Evolutionary conservation across 2,888 invertebrate genomes (phyloP).

Genomic region (Limnephilus lunatus): DNA sequence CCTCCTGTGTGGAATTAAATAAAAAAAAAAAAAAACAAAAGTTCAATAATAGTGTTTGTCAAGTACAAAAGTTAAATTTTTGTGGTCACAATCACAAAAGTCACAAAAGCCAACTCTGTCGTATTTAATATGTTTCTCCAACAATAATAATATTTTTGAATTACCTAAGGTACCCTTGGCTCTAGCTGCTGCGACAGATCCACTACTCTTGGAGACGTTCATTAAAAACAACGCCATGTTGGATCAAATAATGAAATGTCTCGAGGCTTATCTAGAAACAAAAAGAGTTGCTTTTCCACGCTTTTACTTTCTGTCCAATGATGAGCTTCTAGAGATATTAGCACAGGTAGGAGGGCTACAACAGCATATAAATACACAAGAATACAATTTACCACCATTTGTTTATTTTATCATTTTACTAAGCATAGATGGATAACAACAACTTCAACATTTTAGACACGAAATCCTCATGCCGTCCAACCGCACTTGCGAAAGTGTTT

Average conservation of each 20-base stretch:
- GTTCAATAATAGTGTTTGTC: too few relatives aligned
- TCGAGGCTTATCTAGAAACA: conserved; percentile 92
- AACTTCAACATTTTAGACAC: conserved; percentile 76
- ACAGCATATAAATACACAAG: not conserved
- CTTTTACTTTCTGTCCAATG: conserved; percentile 94
- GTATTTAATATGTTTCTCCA: not conserved
- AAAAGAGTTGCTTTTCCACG: conserved; percentile 90
- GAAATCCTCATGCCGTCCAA: conserved; percentile 93
- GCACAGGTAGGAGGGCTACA: conserved; percentile 81
- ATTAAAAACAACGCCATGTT: conserved; percentile 86
- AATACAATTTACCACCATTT: not conserved
- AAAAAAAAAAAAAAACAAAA: too few relatives aligned
- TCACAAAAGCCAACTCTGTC: too few relatives aligned
- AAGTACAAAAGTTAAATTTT: too few relatives aligned
- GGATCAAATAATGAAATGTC: conserved; percentile 92
- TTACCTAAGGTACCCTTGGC: conserved; percentile 83
- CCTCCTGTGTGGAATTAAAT: too few relatives aligned
- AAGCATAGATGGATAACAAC: not conserved
- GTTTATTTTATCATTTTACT: too few relatives aligned
- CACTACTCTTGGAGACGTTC: conserved; percentile 83
- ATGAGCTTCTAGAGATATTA: conserved; percentile 92
- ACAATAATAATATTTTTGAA: not conserved
- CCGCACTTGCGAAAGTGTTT: conserved; percentile 94
- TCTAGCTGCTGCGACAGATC: conserved; percentile 87
- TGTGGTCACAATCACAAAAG: too few relatives aligned